phyloP scores from a whole-genome alignment of 2,888 invertebrate genomes.

The Drosophila pseudotakahashii region DNA sequence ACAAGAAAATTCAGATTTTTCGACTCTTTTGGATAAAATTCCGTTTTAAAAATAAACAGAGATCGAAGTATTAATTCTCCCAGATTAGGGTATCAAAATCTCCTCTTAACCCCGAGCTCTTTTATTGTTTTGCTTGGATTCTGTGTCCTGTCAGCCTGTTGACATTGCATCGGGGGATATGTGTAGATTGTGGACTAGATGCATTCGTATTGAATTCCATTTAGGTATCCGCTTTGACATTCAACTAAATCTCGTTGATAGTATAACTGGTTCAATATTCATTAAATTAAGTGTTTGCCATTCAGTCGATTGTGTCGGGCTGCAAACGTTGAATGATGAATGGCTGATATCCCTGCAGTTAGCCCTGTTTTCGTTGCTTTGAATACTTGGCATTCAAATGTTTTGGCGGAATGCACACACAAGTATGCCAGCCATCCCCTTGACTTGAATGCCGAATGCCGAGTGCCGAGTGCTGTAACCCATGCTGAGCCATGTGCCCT shows the following conservation, averaged over 20 bases:
- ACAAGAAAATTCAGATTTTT: no score
- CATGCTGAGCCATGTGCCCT: constrained; percentile 43
- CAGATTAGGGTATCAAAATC: constrained; percentile 15
- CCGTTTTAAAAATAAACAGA: no score
- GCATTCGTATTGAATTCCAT: constrained; percentile 16
- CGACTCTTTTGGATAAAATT: no score
- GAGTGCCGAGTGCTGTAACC: constrained; percentile 19
- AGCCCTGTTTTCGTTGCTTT: constrained; percentile 30
- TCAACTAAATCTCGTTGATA: constrained; percentile 45
- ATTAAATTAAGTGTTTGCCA: constrained; percentile 45
- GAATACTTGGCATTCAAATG: constrained; percentile 47
- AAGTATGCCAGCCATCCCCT: constrained; percentile 38
- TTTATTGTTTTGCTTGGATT: constrained; percentile 15
- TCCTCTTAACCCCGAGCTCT: not conserved
- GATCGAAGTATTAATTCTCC: not conserved
- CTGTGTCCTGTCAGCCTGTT: constrained; percentile 21
- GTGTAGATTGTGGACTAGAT: constrained; percentile 19
- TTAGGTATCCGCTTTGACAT: constrained; percentile 18
- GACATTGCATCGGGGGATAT: constrained; percentile 23
- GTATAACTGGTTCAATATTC: constrained; percentile 47
- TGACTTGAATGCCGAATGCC: constrained; percentile 28
- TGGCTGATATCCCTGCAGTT: constrained; percentile 25
- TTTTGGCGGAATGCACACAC: constrained; percentile 43
- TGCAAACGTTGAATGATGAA: constrained; percentile 37
- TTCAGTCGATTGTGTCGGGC: constrained; percentile 32